Conservation (phyloP, 2,888 invertebrate genomes). For the Aricia artaxerxes region DNA sequence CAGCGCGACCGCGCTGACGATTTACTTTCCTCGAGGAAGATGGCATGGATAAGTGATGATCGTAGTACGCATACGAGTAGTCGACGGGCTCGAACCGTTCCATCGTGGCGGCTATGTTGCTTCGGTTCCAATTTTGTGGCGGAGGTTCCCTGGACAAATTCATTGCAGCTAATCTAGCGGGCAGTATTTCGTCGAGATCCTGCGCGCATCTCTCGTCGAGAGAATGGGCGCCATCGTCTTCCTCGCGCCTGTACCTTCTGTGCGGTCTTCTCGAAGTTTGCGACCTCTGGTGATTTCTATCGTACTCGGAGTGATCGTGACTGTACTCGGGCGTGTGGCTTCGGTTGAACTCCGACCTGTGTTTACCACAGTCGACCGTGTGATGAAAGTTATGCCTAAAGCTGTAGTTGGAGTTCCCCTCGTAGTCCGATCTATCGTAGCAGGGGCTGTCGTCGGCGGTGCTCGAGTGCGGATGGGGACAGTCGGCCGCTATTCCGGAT, state of each 20-base stretch:
- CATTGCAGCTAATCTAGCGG: constrained; percentile 73
- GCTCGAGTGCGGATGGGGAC: constrained; percentile 71
- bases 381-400: constrained; percentile 70
- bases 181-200: constrained; percentile 76
- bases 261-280: constrained; percentile 67
- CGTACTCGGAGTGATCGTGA: constrained; percentile 68
- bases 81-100: constrained; percentile 85
- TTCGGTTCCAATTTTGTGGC: constrained; percentile 81
- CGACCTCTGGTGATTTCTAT: constrained; percentile 62
- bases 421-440: constrained; percentile 73
- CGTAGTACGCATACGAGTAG: constrained; percentile 92
- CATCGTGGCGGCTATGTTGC: constrained; percentile 84
- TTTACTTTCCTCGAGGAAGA: constrained; percentile 72
- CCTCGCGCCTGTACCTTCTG: constrained; percentile 65
- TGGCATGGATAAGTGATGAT: constrained; percentile 85
- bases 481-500: constrained; percentile 77
- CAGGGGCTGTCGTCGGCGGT: constrained; percentile 74
- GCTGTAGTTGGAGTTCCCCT: constrained; percentile 69
- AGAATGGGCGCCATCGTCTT: constrained; percentile 73
- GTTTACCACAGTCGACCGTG: constrained; percentile 67
- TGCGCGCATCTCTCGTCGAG: constrained; percentile 74
- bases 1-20: constrained; percentile 71
- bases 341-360: constrained; percentile 65
- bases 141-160: constrained; percentile 69
- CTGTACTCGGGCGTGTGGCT: constrained; percentile 73